Base-by-base conservation (phyloP, 2,113 vertebrate genomes). In the Nycticebus coucang region DNA sequence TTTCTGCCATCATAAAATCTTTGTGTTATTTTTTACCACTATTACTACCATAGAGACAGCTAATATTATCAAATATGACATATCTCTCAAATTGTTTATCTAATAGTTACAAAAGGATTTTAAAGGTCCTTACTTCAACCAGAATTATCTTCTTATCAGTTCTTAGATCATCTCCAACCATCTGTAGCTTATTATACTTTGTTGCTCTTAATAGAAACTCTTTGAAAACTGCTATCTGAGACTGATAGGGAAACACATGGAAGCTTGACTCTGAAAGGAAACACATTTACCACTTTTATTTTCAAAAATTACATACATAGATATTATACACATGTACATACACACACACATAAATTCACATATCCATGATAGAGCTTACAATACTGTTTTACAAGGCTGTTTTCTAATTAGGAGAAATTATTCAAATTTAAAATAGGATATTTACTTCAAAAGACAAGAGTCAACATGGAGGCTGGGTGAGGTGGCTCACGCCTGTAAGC, bases 191-290 rank as follows among this genome's bases (percentile, higher is more conserved):
- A 97, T 98, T 99, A 97, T 99, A 99, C 79, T 99, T 99, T 98
- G 99, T 99, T 90, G 99, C 99, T 98, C 99, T 98, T 92, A 99
- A 98, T 0, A 99, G 97, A 98, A 99, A 99, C 84, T 99, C 99
- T 97, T 99, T 98, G 97, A 99, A 99, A 94, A 99, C 93, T 96
- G 95, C 64, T 64, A 98, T 82, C 98, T 99, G 99, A 88, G 99
- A 99, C 95, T 98, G 99, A 97, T 97, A 98, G 0, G 98, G 97
- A 77, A 98, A 98, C 2, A 86, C 37, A 62, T 98, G 98, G 80
- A 98, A 98, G 94, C 96, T 95, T 94, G 99, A 98, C 74, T 99
- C 99, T 99, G 97, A 95, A 98, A 97, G 78, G 93, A 95, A 99
- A 95, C 96, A 97, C 55, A 97, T 84, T 91, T 89, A 77, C 85